A percentile compares a stretch with the other conserved stretches of the same genome.
Evolutionary conservation across 1,140 invertebrate genomes (phyloP).

Genomic region (Liolophura sinensis): DNA sequence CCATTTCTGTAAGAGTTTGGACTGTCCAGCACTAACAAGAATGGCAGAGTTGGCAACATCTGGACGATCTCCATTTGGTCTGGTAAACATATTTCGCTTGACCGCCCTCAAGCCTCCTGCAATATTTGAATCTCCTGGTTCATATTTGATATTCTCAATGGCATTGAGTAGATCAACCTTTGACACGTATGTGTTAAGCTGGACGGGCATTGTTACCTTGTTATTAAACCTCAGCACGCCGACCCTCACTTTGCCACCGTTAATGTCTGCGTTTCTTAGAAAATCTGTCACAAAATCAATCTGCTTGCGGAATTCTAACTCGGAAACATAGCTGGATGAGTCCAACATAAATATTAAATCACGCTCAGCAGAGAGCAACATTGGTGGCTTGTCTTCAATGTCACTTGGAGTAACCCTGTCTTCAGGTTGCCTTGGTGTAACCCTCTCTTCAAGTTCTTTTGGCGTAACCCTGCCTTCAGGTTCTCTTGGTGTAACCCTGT

Average conservation of each 20-base stretch:
- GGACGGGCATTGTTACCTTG: constrained; percentile 15
- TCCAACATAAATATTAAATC: constrained; percentile 36
- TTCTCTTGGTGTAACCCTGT: too few relatives aligned
- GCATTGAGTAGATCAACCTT: constrained; percentile 18
- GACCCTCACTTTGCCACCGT: constrained; percentile 27
- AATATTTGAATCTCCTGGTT: constrained; percentile 26
- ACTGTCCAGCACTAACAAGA: constrained; percentile 33
- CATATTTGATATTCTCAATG: constrained; percentile 28
- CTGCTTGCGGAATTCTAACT: constrained; percentile 29
- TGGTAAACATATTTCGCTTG: constrained; percentile 21
- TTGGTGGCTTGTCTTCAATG: too few relatives aligned
- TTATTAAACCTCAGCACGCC: constrained; percentile 31
- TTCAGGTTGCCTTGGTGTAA: too few relatives aligned
- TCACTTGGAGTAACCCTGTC: too few relatives aligned
- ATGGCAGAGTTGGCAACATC: constrained; percentile 18
- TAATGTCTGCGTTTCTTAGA: constrained; percentile 20
- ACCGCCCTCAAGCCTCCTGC: constrained; percentile 20
- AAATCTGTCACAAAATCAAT: constrained; percentile 27
- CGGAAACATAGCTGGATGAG: constrained; percentile 30
- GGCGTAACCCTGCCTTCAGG: too few relatives aligned
- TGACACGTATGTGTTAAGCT: constrained; percentile 20
- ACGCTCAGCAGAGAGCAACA: constrained; percentile 11
- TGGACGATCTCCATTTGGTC: constrained; percentile 26
- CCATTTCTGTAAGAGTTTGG: constrained; percentile 33
- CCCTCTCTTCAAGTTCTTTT: too few relatives aligned